phyloP scores from a whole-genome alignment of 1,140 invertebrate genomes.

The Drosophila persimilis region DNA sequence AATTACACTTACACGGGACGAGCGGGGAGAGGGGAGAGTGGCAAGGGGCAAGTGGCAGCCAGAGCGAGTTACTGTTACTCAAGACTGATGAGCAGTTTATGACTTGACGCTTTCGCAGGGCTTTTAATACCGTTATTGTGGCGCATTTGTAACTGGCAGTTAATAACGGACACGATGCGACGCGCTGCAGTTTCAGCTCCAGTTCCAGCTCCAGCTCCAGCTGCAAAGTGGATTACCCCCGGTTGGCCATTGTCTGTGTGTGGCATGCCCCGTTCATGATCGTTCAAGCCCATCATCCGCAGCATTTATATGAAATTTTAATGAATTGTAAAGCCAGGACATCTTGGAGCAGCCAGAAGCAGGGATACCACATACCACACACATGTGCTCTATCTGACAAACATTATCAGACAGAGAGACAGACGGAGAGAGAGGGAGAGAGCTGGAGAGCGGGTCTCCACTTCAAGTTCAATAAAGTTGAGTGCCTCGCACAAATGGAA shows the following conservation, averaged over 20 bases:
- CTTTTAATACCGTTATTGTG: constrained; percentile 69
- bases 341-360: constrained; percentile 34
- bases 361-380: neutral
- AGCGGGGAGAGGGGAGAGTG: too few relatives aligned
- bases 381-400: constrained; percentile 37
- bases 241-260: constrained; percentile 20
- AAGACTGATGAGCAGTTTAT: constrained; percentile 81
- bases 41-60: neutral
- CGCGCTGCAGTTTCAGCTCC: constrained; percentile 8
- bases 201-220: constrained; percentile 3
- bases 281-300: constrained; percentile 15
- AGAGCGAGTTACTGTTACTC: constrained; percentile 6
- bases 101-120: constrained; percentile 73
- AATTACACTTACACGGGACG: constrained; percentile 53
- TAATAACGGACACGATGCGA: constrained; percentile 47
- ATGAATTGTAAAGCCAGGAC: constrained; percentile 64
- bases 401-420: constrained; percentile 32
- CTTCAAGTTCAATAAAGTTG: constrained; percentile 80
- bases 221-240: constrained; percentile 60
- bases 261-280: too few relatives aligned
- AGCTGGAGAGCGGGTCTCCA: constrained; percentile 20
- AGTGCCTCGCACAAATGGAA: constrained; percentile 75
- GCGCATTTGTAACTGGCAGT: constrained; percentile 71
- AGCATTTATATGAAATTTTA: constrained; percentile 68
- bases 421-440: too few relatives aligned